Base-by-base conservation (phyloP, 1,140 invertebrate species). In the Drosophila rufa region DNA sequence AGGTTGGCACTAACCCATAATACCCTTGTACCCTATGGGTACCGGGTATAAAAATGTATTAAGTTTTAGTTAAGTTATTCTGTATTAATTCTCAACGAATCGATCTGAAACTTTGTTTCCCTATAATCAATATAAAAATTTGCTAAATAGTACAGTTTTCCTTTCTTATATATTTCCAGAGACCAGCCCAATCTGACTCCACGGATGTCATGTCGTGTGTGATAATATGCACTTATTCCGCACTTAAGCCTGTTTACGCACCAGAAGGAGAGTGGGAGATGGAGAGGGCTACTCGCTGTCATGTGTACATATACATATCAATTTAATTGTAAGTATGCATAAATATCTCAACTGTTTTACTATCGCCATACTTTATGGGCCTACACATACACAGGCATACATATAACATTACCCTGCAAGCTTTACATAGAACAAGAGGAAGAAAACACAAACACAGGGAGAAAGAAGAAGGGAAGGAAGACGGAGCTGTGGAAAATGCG, bases 391-490 rank as follows among this genome's bases (percentile, higher is more conserved):
- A 59, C 40, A 33, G 27, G 11, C 55, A 33, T 51, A 58, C 59
- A 59, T 59, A 79, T 79, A 65, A 79, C 76, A 79, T 79, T 79
- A 71, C 58, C 42, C 51, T 79, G 58, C 38, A 79, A 59, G 64
- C 36, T 62, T 78, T 62, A 79, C 75, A 69, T 70, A 61, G 57
- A 70, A 53, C 40, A 70, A 62, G 50, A 43, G 48, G 30, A 55
- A 58, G 58, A 47, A 17, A 9, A 30, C 33, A 25, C 15, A 30
- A 15, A 45, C 15, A 4, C 33, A 14, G 30, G 25, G 40, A 19
- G 22, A 50, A 56, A 25, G 45, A 15, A 36, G 61, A 40, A 33
- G 38, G 25, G 40, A 15, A 36, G 51, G 9, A 42, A 17, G 45
- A 22, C 15, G 46, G 60, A 4, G 61, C 11, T 62, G 27, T 15